Conservation (phyloP, 2,888 invertebrate genomes). For the Pandemis heparana region DNA sequence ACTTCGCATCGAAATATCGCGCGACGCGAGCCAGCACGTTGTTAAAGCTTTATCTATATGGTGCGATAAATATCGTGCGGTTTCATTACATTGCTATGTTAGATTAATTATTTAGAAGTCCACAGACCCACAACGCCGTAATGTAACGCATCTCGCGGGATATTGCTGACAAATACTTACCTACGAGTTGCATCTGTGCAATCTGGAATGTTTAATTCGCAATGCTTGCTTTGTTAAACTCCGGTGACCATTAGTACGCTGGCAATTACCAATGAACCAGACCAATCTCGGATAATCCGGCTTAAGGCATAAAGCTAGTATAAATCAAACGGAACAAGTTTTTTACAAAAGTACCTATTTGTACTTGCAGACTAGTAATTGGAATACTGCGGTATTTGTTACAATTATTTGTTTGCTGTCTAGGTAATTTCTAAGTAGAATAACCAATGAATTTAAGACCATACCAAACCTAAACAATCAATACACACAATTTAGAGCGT, state of each 20-base stretch:
- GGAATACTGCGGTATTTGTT: neutral
- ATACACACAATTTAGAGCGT: neutral
- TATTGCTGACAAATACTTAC: slow-evolving; percentile 51
- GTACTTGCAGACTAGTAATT: neutral
- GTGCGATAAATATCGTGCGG: neutral
- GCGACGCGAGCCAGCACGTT: slow-evolving; percentile 40
- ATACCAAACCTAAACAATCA: neutral
- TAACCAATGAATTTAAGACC: neutral
- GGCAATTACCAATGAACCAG: slow-evolving; percentile 66
- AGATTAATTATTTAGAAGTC: neutral
- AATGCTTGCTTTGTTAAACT: slow-evolving; percentile 46
- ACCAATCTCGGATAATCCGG: slow-evolving; percentile 55
- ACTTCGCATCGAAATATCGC: slow-evolving; percentile 34
- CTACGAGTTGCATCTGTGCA: slow-evolving; percentile 49
- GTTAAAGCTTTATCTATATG: slow-evolving; percentile 41
- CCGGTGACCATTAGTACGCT: slow-evolving; percentile 65
- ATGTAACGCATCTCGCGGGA: neutral
- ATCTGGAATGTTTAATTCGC: slow-evolving; percentile 54
- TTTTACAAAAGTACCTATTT: slow-evolving; percentile 4
- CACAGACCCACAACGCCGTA: neutral
- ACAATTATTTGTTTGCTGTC: neutral
- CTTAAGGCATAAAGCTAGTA: slow-evolving; percentile 6
- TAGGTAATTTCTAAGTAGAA: too few relatives aligned
- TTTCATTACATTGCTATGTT: neutral
- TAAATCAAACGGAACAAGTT: neutral